Evolutionary conservation across 2,888 invertebrate species (phyloP), one percentile per base, ranked within the genome.

Genomic region (Villa cingulata): DNA sequence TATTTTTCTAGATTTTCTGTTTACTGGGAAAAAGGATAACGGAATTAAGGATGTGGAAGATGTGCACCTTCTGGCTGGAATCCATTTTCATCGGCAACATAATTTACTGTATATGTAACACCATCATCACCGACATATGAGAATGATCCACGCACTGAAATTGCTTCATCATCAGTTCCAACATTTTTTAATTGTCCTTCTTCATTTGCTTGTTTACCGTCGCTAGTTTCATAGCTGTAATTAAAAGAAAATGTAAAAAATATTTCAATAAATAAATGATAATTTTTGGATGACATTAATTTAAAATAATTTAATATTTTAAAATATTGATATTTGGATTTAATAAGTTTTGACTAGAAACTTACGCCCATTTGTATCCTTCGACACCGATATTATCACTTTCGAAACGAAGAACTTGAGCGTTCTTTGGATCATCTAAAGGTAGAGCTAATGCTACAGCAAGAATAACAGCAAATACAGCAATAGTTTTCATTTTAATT

Each of bases 391-490:
- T 69, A 56, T 77, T 77, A 61, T 80, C 74, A 50, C 71, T 69
- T 39, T 80, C 79, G 58, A 76, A 78, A 53, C 75, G 74, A 43
- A 78, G 54, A 53, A 81, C 71, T 58, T 75, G 73, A 3, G 77
- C 79, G 56, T 78, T 76, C 60, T 74, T 65, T 48, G 59, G 52
- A 7, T 57, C 53, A 48, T 60, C 61, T 19, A 53, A 19, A 23
- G 64, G 58, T 37, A 63, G 64, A 29, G 61, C 62, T 49, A 59
- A 51, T 29, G 57, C 64, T 43, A 62, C 56, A 42, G 62, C 62
- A 51, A 60, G 51, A 46, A 61, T 50, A 46, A 58, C 62, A 56
- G 58, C 61, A 54, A 66, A 53, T 45, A 62, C 60, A 45, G 64
- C 56, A 51, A 59, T 53, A 58, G 62, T 61, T 62, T 65, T 60